Conservation (phyloP, 2,113 vertebrate genomes). For the Uropsilus gracilis region DNA sequence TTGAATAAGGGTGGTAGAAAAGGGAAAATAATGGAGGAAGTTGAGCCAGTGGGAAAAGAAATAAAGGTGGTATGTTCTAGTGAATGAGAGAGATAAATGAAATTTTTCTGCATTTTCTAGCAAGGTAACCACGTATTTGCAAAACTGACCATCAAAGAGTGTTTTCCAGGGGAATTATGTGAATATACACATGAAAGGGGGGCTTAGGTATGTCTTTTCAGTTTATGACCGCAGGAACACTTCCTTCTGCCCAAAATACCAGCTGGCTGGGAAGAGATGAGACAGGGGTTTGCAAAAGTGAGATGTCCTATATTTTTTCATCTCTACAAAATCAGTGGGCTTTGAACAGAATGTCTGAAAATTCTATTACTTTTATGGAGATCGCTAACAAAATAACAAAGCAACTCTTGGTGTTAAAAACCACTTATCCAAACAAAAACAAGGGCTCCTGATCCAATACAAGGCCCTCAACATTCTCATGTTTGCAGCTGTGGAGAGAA, state of each 20-base stretch:
- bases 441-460: background rate
- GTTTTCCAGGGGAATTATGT: background rate
- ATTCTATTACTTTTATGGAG: background rate
- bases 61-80: background rate
- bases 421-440: background rate
- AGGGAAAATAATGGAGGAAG: background rate
- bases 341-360: background rate
- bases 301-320: background rate
- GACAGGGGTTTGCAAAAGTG: background rate
- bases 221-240: background rate
- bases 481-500: background rate
- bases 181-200: background rate
- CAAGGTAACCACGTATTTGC: background rate
- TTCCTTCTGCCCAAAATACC: conserved; percentile 19
- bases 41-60: background rate
- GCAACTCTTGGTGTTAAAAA: conserved; percentile 64
- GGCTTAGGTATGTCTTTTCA: background rate
- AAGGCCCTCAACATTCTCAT: background rate
- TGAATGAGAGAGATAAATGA: background rate
- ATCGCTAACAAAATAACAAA: conserved; percentile 47
- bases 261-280: background rate
- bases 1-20: background rate
- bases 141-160: background rate
- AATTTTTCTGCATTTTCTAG: conserved; percentile 25
- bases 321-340: background rate